Evolutionary conservation across 1,140 invertebrate genomes (phyloP).

Genomic region (Drosophila persimilis): DNA sequence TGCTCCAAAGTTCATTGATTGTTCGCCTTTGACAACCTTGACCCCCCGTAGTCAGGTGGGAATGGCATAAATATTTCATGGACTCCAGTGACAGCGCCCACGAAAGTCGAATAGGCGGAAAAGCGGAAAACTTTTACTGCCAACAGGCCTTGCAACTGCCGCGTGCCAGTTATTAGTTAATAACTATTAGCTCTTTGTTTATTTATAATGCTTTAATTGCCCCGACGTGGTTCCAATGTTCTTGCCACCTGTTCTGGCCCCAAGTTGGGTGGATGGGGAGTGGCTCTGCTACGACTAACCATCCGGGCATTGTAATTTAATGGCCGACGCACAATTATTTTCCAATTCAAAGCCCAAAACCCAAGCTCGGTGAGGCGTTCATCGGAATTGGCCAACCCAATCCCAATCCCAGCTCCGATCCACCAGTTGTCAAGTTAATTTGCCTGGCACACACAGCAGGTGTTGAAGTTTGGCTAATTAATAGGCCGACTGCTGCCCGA

Average conservation of each 20-base stretch:
- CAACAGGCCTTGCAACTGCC: slow-evolving; percentile 14
- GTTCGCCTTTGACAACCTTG: slow-evolving; percentile 48
- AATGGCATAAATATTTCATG: slow-evolving; percentile 64
- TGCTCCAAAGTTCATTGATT: slow-evolving; percentile 61
- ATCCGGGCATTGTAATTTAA: slow-evolving; percentile 77
- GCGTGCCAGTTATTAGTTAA: slow-evolving; percentile 75
- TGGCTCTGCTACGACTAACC: slow-evolving; percentile 22
- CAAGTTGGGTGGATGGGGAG: slow-evolving; percentile 17
- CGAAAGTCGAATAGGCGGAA: background rate
- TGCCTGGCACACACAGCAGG: slow-evolving; percentile 68
- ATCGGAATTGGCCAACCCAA: slow-evolving; percentile 30
- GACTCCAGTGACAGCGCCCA: slow-evolving; percentile 29
- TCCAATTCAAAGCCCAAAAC: slow-evolving; percentile 76
- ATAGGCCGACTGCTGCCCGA: slow-evolving; percentile 40
- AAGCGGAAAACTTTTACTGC: slow-evolving; percentile 38
- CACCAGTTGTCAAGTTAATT: slow-evolving; percentile 71
- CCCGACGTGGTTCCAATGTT: slow-evolving; percentile 55
- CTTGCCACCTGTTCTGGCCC: slow-evolving; percentile 45
- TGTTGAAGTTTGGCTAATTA: slow-evolving; percentile 81
- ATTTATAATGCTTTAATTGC: slow-evolving; percentile 79
- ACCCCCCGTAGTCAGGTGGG: slow-evolving; percentile 54
- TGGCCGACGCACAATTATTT: slow-evolving; percentile 77
- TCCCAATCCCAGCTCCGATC: slow-evolving; percentile 11
- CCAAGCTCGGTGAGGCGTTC: slow-evolving; percentile 2
- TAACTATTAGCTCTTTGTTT: slow-evolving; percentile 79